Base-by-base conservation (phyloP, 2,113 vertebrate genomes). In the Platichthys stellatus region DNA sequence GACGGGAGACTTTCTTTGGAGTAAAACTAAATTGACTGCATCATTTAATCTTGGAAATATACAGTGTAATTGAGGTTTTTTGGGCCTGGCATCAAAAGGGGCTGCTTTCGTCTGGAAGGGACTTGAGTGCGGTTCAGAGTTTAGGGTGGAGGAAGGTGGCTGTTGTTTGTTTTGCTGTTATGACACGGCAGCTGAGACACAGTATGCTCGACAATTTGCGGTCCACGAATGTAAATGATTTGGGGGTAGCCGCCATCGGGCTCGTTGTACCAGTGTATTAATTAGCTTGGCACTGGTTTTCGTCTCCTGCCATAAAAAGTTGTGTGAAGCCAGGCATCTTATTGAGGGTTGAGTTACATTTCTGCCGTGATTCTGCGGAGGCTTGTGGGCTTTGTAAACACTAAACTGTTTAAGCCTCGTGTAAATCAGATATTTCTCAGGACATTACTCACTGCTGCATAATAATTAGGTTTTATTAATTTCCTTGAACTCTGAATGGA, bases 61-160 rank as follows among this genome's bases (percentile, higher is more conserved):
- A 69, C 69, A 35, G 78, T 87, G 72, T 76, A 89, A 85, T 88
- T 81, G 74, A 80, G 79, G 88, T 84, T 91, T 91, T 3, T 83
- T 72, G 72, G 75, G 75, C 71, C 53, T 80, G 0, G 28, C 58
- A 76, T 71, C 64, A 76, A 47, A 82, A 76, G 35, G 24, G 24
- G 40, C 43, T 1, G 12, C 56, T 76, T 26, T 76, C 59, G 49
- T 80, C 28, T 76, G 62, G 77, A 78, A 82, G 82, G 31, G 63
- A 80, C 59, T 85, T 65, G 68, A 66, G 67, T 80, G 72, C 0
- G 72, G 84, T 70, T 68, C 13, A 18, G 57, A 49, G 81, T 49
- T 72, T 72, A 10, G 69, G 71, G 66, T 2, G 26, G 59, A 74
- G 35, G 66, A 76, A 72, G 81, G 56, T 75, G 76, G 49, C 35